These are phyloP conservation scores for Tapera naevia DNA, from an alignment of 2,797 vertebrate genomes.

Conservation along the genomic window DNA sequence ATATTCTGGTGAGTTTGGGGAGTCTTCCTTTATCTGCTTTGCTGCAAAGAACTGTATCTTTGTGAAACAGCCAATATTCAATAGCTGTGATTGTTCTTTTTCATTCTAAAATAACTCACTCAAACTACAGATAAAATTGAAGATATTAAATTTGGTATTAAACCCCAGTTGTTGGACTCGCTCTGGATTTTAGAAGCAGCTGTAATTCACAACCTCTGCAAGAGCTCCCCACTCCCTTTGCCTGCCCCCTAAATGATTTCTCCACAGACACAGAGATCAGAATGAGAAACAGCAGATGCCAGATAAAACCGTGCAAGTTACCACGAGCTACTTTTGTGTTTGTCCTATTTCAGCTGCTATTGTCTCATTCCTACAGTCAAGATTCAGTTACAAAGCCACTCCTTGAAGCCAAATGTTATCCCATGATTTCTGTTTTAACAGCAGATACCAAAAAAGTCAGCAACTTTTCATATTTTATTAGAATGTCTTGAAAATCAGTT, in stretches of 20 bases:
- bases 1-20: neutral
- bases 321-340: neutral
- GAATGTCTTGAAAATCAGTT: neutral
- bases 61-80: neutral
- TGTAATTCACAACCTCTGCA: neutral
- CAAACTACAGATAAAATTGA: conserved; percentile 1
- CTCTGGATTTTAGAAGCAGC: neutral
- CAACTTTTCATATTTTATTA: neutral
- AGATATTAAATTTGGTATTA: neutral
- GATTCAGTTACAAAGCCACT: neutral
- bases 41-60: neutral
- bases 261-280: neutral
- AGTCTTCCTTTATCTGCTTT: conserved; percentile 23
- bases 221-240: neutral
- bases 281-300: conserved; percentile 25
- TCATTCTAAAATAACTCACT: conserved; percentile 22
- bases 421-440: neutral
- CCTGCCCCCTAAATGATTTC: neutral
- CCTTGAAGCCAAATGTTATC: neutral
- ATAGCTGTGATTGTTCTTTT: neutral
- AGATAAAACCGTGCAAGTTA: neutral
- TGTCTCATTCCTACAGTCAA: neutral
- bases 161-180: conserved; percentile 1
- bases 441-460: neutral
- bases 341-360: neutral